Percentiles rank a stretch among this genome's conserved stretches.
These are phyloP conservation scores for Camponotus fellah DNA, from an alignment of 2,888 invertebrate species.

Conservation along the genomic window DNA sequence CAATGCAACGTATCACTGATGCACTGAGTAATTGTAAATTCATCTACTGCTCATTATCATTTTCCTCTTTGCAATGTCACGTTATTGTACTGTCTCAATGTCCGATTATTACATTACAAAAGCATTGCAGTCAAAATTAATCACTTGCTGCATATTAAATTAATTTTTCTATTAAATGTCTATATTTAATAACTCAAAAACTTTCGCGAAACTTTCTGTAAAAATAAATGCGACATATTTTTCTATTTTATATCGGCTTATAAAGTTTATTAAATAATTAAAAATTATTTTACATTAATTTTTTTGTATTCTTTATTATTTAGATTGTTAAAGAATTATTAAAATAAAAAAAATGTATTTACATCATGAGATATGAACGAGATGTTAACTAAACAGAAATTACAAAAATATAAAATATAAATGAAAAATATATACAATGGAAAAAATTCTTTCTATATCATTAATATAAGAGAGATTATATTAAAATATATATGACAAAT, in stretches of 20 bases:
- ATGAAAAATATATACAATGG: background rate
- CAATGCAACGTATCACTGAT: background rate
- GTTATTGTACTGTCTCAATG: background rate
- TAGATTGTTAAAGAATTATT: background rate
- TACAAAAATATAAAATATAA: background rate
- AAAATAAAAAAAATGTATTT: background rate
- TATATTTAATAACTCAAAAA: background rate
- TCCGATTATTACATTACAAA: background rate
- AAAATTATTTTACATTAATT: background rate
- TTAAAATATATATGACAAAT: background rate
- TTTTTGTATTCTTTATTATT: background rate
- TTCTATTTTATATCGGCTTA: background rate
- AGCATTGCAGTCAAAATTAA: background rate
- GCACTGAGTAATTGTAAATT: conserved; percentile 17
- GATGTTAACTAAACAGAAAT: background rate
- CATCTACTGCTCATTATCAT: conserved; percentile 15
- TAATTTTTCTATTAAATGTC: background rate
- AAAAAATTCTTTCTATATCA: background rate
- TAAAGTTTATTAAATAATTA: background rate
- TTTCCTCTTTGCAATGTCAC: background rate
- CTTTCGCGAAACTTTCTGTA: background rate
- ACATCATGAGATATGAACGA: background rate
- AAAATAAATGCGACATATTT: background rate
- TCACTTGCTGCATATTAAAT: background rate
- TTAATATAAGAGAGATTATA: background rate